phyloP scores from a whole-genome alignment of 2,113 vertebrate species.

The Zootoca vivipara region DNA sequence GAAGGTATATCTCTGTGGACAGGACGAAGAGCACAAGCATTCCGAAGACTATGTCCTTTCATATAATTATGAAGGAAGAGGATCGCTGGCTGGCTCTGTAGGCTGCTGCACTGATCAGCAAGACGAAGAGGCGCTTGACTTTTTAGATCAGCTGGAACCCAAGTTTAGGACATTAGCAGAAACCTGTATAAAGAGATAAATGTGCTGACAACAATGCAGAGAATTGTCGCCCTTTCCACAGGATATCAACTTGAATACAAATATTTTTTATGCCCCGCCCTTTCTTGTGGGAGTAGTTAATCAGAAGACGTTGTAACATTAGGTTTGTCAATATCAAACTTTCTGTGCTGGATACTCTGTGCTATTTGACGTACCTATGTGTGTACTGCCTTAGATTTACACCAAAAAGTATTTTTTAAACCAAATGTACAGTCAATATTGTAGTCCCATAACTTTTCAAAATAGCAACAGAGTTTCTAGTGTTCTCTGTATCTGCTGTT shows the following conservation, averaged over 20 bases:
- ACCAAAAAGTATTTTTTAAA: constrained; percentile 38
- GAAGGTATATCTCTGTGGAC: constrained; percentile 82
- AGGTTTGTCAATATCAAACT: neutral
- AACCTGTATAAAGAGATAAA: constrained; percentile 78
- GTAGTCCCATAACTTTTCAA: constrained; percentile 25
- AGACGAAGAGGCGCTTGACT: constrained; percentile 83
- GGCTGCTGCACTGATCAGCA: constrained; percentile 88
- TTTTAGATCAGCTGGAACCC: constrained; percentile 88
- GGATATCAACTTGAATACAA: constrained; percentile 38
- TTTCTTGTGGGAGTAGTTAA: constrained; percentile 29
- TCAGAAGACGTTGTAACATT: constrained; percentile 19
- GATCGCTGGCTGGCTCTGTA: constrained; percentile 86
- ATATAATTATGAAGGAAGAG: constrained; percentile 88
- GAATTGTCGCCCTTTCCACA: constrained; percentile 49
- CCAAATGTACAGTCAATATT: constrained; percentile 4
- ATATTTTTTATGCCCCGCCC: neutral
- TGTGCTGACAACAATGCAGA: constrained; percentile 23
- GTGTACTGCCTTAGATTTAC: constrained; percentile 40
- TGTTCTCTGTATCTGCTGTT: constrained; percentile 28
- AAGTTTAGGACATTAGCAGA: constrained; percentile 90
- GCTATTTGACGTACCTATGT: constrained; percentile 15
- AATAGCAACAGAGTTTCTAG: constrained; percentile 24
- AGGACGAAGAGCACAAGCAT: constrained; percentile 81
- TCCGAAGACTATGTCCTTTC: constrained; percentile 83
- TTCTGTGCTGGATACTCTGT: neutral